Evolutionary conservation across 2,113 vertebrate species (phyloP).

Genomic region (Lamprologus sp.): DNA sequence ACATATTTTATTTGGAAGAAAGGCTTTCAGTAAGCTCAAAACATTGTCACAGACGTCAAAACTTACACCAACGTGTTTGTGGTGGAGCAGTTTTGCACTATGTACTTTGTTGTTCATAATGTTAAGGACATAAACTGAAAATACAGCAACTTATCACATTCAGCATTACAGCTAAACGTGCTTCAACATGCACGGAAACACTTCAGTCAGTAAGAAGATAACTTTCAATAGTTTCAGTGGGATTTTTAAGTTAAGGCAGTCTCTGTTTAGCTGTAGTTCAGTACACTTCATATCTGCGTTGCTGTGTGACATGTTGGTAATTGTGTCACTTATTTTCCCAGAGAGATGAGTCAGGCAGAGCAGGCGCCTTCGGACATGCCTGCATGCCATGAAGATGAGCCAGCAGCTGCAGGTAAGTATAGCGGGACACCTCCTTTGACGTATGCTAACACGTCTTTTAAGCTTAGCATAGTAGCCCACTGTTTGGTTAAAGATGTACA

Average conservation of each 20-base stretch:
- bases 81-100: background rate
- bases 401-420: conserved; percentile 75
- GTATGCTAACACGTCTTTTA: background rate
- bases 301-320: background rate
- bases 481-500: background rate
- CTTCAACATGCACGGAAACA: background rate
- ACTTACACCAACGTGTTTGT: background rate
- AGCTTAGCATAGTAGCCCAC: background rate
- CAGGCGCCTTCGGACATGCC: conserved; percentile 79
- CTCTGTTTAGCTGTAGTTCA: background rate
- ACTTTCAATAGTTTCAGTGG: background rate
- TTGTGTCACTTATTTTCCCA: background rate
- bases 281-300: background rate
- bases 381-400: conserved; percentile 80
- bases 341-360: conserved; percentile 84
- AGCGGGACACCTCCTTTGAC: background rate
- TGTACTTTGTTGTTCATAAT: background rate
- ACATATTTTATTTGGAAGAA: background rate
- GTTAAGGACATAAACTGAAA: background rate
- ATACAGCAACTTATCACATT: background rate
- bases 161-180: background rate
- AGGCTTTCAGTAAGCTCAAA: background rate
- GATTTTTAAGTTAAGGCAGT: background rate
- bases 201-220: background rate
- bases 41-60: background rate